A percentile compares a stretch with the other conserved stretches of the same genome.
Conservation (phyloP, 2,888 invertebrate genomes). For the Amphipoea lucens region DNA sequence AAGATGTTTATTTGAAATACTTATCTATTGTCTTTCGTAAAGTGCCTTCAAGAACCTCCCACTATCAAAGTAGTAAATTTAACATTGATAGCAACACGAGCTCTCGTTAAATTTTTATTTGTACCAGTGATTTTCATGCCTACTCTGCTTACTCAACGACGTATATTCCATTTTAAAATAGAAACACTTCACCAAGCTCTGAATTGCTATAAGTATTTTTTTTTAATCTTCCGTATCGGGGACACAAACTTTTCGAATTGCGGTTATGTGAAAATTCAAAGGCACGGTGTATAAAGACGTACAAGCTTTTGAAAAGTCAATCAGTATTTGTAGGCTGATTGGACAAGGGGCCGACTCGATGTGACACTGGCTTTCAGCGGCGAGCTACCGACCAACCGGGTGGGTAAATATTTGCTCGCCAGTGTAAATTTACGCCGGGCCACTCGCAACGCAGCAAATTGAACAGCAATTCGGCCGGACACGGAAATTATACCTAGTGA, state of each 20-base stretch:
- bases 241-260: constrained; percentile 10
- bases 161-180: background rate
- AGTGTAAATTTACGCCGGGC: constrained; percentile 69
- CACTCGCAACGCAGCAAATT: constrained; percentile 63
- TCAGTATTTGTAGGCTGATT: constrained; percentile 47
- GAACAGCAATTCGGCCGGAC: constrained; percentile 50
- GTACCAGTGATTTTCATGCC: background rate
- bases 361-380: constrained; percentile 60
- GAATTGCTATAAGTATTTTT: background rate
- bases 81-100: background rate
- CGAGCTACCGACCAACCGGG: constrained; percentile 49
- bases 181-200: background rate
- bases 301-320: constrained; percentile 52
- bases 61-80: constrained; percentile 4
- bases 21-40: constrained; percentile 44
- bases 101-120: background rate
- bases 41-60: background rate
- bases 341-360: constrained; percentile 46
- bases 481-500: constrained; percentile 52
- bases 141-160: background rate
- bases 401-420: constrained; percentile 67
- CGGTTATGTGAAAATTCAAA: constrained; percentile 8
- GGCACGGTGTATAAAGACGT: constrained; percentile 21
- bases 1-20: constrained; percentile 45
- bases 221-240: background rate